phyloP scores from a whole-genome alignment of 92 coral and sea anemone genomes.

The Palythoa grandiflora region DNA sequence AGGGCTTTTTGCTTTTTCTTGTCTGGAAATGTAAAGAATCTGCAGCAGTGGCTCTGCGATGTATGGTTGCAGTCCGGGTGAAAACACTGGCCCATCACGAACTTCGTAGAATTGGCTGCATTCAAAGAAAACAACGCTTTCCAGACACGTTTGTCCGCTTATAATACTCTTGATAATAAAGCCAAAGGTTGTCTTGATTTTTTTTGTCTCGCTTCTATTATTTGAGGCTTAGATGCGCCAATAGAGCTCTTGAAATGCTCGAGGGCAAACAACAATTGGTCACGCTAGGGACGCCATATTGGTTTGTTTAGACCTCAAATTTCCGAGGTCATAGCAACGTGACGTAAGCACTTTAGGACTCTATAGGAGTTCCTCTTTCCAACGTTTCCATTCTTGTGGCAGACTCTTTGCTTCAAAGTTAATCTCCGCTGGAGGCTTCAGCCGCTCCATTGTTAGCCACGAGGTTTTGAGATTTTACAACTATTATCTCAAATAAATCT shows the following conservation, averaged over 20 bases:
- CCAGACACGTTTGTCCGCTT: conserved; percentile 29
- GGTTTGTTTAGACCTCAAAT: conserved; percentile 27
- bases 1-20: conserved; percentile 18
- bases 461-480: no score
- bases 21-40: conserved; percentile 36
- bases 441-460: no score
- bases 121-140: conserved; percentile 3
- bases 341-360: conserved; percentile 22
- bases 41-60: conserved; percentile 29
- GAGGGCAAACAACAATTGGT: conserved; percentile 4
- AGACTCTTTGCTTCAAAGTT: no score
- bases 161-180: not conserved
- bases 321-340: conserved; percentile 13
- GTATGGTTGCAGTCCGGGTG: conserved; percentile 38
- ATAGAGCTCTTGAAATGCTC: not conserved
- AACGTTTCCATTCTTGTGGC: no score
- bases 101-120: not conserved
- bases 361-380: no score
- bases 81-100: conserved; percentile 46
- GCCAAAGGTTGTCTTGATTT: not conserved
- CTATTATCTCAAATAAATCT: no score
- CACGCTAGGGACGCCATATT: conserved; percentile 14
- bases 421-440: no score
- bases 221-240: conserved; percentile 21
- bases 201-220: not conserved